Conservation (phyloP, 2,888 invertebrate species). For the Calameuta pallipes region DNA sequence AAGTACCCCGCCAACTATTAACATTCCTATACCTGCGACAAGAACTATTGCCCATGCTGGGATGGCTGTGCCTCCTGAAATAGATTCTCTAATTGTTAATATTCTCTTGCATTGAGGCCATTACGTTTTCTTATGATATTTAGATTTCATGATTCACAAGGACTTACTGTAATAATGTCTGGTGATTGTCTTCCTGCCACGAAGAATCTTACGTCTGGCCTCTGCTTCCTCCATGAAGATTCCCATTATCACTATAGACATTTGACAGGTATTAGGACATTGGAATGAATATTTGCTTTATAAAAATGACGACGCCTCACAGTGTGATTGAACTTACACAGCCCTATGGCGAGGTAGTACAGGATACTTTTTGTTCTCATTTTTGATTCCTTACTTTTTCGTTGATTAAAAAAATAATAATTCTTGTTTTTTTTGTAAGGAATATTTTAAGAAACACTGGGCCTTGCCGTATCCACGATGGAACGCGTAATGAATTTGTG, state of each 20-base stretch:
- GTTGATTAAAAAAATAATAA: constrained; percentile 1
- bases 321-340: constrained; percentile 49
- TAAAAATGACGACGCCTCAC: background rate
- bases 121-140: constrained; percentile 9
- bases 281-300: background rate
- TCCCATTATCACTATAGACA: constrained; percentile 74
- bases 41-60: constrained; percentile 84
- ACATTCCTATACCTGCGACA: constrained; percentile 76
- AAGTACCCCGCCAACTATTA: constrained; percentile 76
- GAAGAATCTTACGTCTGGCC: constrained; percentile 81
- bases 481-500: constrained; percentile 36
- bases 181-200: constrained; percentile 83
- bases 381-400: constrained; percentile 23
- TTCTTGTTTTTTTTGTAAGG: background rate
- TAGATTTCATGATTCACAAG: constrained; percentile 9
- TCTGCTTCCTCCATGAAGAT: constrained; percentile 78
- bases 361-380: constrained; percentile 47
- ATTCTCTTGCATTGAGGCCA: background rate
- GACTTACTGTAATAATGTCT: constrained; percentile 83
- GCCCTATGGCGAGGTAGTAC: constrained; percentile 51
- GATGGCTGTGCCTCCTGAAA: constrained; percentile 75
- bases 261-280: background rate
- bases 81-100: constrained; percentile 2
- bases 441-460: constrained; percentile 1
- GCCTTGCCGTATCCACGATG: constrained; percentile 8